Evolutionary conservation across 2,797 vertebrate species (phyloP).

Genomic region (Octomys mimax): DNA sequence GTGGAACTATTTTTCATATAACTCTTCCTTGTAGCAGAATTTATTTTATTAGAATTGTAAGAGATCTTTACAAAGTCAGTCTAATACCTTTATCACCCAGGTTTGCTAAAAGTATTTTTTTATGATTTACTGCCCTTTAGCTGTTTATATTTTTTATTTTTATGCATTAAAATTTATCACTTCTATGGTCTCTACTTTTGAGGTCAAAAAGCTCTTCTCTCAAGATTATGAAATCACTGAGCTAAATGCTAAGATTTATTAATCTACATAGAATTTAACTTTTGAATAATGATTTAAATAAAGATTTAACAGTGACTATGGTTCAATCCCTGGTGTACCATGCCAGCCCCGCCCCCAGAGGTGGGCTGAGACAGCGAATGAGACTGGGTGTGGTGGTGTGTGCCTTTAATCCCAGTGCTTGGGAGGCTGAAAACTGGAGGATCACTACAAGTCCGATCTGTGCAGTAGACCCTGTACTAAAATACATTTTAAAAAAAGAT

Average conservation of each 20-base stretch:
- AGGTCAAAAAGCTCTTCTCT: conserved; percentile 2
- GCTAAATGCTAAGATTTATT: background rate
- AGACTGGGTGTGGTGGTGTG: no score
- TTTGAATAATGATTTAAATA: conserved; percentile 38
- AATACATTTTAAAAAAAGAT: background rate
- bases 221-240: conserved; percentile 18
- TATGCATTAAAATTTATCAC: background rate
- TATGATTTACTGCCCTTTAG: conserved; percentile 6
- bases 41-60: background rate
- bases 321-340: no score
- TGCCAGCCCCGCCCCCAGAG: no score
- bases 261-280: conserved; percentile 57
- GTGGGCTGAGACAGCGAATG: no score
- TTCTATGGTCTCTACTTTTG: background rate
- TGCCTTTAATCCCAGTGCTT: no score
- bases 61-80: conserved; percentile 8
- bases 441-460: no score
- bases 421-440: no score
- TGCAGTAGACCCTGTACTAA: no score
- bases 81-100: conserved; percentile 24
- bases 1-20: background rate
- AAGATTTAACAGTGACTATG: background rate
- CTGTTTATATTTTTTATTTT: background rate
- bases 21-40: conserved; percentile 34
- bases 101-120: background rate